Conservation (phyloP, 2,113 vertebrate genomes). For the Odontophorus gujanensis region DNA sequence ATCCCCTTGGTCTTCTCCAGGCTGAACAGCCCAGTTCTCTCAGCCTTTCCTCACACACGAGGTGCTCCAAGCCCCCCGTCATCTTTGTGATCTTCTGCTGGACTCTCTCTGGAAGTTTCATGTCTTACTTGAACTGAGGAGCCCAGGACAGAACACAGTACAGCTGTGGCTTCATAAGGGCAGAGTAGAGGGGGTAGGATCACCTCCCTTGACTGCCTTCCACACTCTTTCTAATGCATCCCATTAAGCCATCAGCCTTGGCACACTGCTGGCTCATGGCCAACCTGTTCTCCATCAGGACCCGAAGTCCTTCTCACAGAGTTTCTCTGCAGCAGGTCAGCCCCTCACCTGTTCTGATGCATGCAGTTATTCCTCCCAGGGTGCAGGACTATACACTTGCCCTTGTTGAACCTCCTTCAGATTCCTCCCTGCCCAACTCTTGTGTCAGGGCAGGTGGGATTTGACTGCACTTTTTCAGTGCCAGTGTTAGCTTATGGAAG, state of each 20-base stretch:
- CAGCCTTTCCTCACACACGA: not conserved
- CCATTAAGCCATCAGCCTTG: not conserved
- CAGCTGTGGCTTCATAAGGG: not conserved
- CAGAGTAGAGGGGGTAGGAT: not conserved
- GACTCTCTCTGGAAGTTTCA: not conserved
- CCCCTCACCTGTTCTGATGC: not conserved
- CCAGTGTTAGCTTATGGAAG: not conserved
- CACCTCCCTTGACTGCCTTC: not conserved
- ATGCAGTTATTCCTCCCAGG: not conserved
- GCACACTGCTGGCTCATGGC: not conserved
- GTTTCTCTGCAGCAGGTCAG: not conserved
- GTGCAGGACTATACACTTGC: not conserved
- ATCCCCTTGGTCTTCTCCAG: not conserved
- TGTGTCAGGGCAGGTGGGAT: not conserved
- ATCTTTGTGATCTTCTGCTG: too few relatives aligned
- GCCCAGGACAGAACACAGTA: not conserved
- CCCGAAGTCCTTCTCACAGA: not conserved
- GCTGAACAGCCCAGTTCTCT: not conserved
- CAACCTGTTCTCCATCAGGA: not conserved
- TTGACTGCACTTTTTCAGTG: not conserved
- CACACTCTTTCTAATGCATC: not conserved
- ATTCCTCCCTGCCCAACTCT: not conserved
- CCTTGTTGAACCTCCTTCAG: not conserved
- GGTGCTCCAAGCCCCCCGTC: too few relatives aligned
- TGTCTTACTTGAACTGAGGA: not conserved